Percentiles rank a stretch among this genome's conserved stretches.
phyloP scores from a whole-genome alignment of 2,113 vertebrate species.

The Ornithorhynchus anatinus region DNA sequence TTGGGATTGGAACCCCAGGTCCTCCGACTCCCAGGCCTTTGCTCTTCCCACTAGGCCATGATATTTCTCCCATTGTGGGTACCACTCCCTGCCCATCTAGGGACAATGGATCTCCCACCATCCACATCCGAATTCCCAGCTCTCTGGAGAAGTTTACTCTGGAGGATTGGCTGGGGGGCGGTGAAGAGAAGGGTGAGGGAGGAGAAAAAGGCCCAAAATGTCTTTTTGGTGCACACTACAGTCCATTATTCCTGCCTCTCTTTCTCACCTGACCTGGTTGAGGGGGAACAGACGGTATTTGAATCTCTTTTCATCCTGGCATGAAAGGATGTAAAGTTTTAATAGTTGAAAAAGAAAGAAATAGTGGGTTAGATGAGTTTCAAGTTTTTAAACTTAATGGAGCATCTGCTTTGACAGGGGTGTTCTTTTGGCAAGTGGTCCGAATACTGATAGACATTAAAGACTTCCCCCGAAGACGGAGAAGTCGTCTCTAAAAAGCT shows the following conservation, averaged over 20 bases:
- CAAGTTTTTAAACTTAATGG: slow-evolving; percentile 29
- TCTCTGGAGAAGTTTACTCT: background rate
- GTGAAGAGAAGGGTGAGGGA: too few relatives aligned
- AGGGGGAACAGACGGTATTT: background rate
- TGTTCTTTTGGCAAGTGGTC: slow-evolving; percentile 5
- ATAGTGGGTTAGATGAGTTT: slow-evolving; percentile 42
- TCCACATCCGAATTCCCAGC: too few relatives aligned
- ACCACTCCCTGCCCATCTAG: too few relatives aligned
- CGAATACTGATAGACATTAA: slow-evolving; percentile 47
- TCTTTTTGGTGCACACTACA: background rate
- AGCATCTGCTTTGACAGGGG: slow-evolving; percentile 13
- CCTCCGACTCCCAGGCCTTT: too few relatives aligned
- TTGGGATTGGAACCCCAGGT: too few relatives aligned
- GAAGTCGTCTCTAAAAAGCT: slow-evolving; percentile 39
- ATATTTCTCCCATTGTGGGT: too few relatives aligned
- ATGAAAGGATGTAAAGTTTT: slow-evolving; percentile 41
- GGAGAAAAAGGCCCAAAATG: background rate
- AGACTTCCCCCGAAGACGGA: slow-evolving; percentile 31
- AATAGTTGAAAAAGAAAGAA: slow-evolving; percentile 38
- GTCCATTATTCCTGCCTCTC: background rate
- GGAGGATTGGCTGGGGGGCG: background rate
- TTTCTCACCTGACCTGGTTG: too few relatives aligned
- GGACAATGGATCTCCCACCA: too few relatives aligned
- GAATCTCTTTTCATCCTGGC: slow-evolving; percentile 12
- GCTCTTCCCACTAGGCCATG: too few relatives aligned